Conservation (phyloP, 2,888 invertebrate genomes). For the Cylindroiulus punctatus region DNA sequence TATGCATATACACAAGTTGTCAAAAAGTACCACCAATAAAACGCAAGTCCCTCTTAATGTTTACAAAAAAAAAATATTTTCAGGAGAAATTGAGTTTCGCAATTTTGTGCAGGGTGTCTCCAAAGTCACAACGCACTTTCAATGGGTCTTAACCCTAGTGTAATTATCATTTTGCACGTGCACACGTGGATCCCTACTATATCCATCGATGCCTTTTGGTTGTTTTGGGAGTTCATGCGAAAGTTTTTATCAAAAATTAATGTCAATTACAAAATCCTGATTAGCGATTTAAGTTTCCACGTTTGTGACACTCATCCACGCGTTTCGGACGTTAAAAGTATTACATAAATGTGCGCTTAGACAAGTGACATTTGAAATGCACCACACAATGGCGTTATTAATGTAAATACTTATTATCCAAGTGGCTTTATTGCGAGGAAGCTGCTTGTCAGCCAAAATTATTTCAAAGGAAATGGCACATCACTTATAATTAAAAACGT, state of each 20-base stretch:
- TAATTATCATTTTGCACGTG: too few species aligned
- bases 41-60: too few species aligned
- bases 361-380: not conserved
- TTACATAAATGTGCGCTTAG: not conserved
- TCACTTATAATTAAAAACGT: conserved; percentile 13
- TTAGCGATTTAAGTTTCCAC: not conserved
- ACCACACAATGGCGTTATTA: not conserved
- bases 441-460: not conserved
- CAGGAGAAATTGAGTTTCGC: too few species aligned
- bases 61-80: too few species aligned
- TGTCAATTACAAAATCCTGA: not conserved
- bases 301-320: not conserved
- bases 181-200: too few species aligned
- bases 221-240: too few species aligned
- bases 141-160: too few species aligned
- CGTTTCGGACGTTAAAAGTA: not conserved
- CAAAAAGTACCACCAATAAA: too few species aligned
- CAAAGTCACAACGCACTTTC: too few species aligned
- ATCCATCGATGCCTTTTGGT: too few species aligned
- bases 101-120: too few species aligned
- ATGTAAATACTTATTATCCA: not conserved
- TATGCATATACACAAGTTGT: too few species aligned
- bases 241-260: not conserved
- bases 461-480: conserved; percentile 7
- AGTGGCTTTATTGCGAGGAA: conserved; percentile 21